These are phyloP conservation scores for Eupristina koningsbergeri DNA, from an alignment of 1,140 invertebrate species.

Conservation along the genomic window DNA sequence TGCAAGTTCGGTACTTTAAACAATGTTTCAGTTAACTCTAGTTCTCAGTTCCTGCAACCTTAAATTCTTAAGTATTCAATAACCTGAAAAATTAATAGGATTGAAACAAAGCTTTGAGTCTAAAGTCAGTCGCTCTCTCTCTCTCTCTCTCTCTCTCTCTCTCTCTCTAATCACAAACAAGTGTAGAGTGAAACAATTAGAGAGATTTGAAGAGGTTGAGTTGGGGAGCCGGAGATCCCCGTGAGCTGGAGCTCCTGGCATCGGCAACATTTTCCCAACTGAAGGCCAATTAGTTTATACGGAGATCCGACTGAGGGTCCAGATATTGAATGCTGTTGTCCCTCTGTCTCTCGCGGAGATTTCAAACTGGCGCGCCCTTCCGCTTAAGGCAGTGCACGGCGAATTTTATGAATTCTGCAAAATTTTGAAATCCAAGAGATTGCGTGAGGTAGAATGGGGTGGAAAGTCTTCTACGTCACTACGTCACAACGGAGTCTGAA, in stretches of 20 bases:
- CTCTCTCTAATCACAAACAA: too few relatives aligned
- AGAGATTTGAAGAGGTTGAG: too few relatives aligned
- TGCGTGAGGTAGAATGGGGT: not conserved
- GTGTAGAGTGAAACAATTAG: too few relatives aligned
- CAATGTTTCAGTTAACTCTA: too few relatives aligned
- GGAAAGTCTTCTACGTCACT: not conserved
- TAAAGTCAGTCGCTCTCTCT: too few relatives aligned
- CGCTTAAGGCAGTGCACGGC: conserved; percentile 3
- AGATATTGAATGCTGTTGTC: conserved; percentile 47
- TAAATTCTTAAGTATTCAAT: too few relatives aligned
- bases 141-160: too few relatives aligned
- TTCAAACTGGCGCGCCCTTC: conserved; percentile 43
- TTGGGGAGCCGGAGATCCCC: not conserved
- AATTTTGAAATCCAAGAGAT: not conserved
- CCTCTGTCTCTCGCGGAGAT: not conserved
- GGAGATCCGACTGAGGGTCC: conserved; percentile 36
- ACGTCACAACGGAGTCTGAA: not conserved
- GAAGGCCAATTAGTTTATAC: conserved; percentile 54
- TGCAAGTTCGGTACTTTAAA: too few relatives aligned
- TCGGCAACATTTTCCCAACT: not conserved
- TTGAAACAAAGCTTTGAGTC: too few relatives aligned
- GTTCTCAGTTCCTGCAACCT: too few relatives aligned
- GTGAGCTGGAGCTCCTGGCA: too few relatives aligned
- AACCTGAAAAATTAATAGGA: too few relatives aligned
- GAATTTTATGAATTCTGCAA: conserved; percentile 37